Conservation (phyloP, 2,888 invertebrate genomes). For the Cephus spinipes region DNA sequence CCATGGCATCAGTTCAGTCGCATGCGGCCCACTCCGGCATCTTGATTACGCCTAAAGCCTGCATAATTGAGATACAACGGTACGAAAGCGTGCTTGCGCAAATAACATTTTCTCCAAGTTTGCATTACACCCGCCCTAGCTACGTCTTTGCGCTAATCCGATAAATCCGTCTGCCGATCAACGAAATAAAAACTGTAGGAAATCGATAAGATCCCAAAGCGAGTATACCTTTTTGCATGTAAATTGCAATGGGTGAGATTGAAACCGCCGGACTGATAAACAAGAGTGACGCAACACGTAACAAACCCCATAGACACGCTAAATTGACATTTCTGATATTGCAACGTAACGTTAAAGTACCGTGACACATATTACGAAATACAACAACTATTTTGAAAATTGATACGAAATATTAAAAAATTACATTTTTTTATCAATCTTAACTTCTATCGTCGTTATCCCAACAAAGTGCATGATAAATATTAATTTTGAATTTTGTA, state of each 20-base stretch:
- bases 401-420: background rate
- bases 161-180: too few species aligned
- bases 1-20: slow-evolving; percentile 9
- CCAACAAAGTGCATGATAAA: background rate
- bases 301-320: background rate
- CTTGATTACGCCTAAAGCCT: slow-evolving; percentile 4
- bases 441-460: background rate
- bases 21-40: background rate
- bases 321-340: background rate
- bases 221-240: background rate
- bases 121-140: too few species aligned
- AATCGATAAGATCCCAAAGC: background rate
- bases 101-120: too few species aligned
- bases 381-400: background rate
- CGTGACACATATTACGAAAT: background rate
- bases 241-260: background rate
- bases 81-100: too few species aligned
- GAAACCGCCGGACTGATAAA: background rate
- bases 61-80: slow-evolving; percentile 6
- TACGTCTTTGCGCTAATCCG: too few species aligned
- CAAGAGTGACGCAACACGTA: background rate
- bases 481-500: background rate
- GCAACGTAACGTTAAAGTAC: background rate
- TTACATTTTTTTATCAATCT: background rate
- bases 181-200: too few species aligned